phyloP scores from a whole-genome alignment of 2,888 invertebrate genomes.

The Drosophila merina region DNA sequence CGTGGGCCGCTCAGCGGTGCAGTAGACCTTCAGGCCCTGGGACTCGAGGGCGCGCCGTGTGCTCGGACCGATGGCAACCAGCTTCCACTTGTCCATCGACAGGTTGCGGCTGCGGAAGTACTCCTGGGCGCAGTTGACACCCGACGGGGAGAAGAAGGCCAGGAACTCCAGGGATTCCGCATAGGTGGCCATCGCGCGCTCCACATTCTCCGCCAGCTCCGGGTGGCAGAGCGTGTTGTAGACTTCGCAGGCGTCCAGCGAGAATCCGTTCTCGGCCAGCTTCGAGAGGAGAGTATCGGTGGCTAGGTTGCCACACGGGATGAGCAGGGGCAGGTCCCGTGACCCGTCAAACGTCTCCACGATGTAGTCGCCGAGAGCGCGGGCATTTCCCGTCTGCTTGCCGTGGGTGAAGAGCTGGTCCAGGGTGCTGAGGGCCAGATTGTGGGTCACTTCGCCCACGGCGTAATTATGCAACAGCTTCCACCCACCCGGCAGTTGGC shows the following conservation, averaged over 20 bases:
- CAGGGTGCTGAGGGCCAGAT: constrained; percentile 83
- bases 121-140: constrained; percentile 84
- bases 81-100: constrained; percentile 81
- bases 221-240: constrained; percentile 85
- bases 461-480: constrained; percentile 84
- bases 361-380: constrained; percentile 85
- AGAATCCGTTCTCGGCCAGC: constrained; percentile 83
- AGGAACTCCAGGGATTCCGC: constrained; percentile 85
- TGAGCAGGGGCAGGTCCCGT: constrained; percentile 84
- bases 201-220: constrained; percentile 83
- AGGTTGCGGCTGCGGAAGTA: constrained; percentile 82
- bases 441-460: constrained; percentile 86
- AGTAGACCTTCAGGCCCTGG: constrained; percentile 83
- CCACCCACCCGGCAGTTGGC: constrained; percentile 83
- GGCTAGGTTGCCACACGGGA: constrained; percentile 86
- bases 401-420: constrained; percentile 85
- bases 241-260: constrained; percentile 84
- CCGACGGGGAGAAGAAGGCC: constrained; percentile 87
- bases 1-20: constrained; percentile 85
- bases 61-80: constrained; percentile 86
- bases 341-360: constrained; percentile 84
- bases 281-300: constrained; percentile 85
- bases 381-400: constrained; percentile 85
- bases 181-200: constrained; percentile 77
- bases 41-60: constrained; percentile 85